phyloP scores from a whole-genome alignment of 2,888 invertebrate species.

The Megaustenia siamemsis region DNA sequence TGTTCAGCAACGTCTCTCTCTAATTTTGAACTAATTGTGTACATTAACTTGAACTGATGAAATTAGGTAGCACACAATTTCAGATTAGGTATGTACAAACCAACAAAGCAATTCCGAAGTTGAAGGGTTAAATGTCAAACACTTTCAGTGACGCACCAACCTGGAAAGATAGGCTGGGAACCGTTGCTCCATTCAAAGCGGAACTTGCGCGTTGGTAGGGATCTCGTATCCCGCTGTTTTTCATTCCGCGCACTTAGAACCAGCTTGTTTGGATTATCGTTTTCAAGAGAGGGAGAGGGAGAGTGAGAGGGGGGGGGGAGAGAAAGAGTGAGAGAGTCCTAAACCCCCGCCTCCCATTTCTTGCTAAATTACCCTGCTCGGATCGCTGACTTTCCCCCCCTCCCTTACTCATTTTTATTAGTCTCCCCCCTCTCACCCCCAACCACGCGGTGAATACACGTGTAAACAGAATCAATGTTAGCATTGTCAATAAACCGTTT shows the following conservation, averaged over 20 bases:
- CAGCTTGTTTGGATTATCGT: slow-evolving; percentile 34
- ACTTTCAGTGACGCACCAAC: too few species aligned
- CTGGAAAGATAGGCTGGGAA: too few species aligned
- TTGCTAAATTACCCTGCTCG: slow-evolving; percentile 35
- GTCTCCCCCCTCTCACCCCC: background rate
- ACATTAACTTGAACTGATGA: too few species aligned
- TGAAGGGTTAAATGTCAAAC: too few species aligned
- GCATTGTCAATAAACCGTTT: slow-evolving; percentile 28
- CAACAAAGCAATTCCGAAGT: too few species aligned
- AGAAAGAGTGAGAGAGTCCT: background rate
- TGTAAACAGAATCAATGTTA: slow-evolving; percentile 19
- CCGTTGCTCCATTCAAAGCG: background rate
- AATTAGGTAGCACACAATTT: too few species aligned
- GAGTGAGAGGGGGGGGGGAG: too few species aligned
- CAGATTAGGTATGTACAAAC: too few species aligned
- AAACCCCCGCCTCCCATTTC: slow-evolving; percentile 7
- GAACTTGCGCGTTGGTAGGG: background rate
- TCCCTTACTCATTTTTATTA: background rate
- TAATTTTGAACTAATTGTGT: too few species aligned
- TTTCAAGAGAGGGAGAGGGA: slow-evolving; percentile 22
- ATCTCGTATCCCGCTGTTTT: background rate
- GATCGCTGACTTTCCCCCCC: slow-evolving; percentile 14
- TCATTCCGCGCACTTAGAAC: slow-evolving; percentile 29
- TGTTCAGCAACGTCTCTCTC: too few species aligned
- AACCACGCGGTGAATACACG: background rate